These are phyloP conservation scores for Ramphastos sulfuratus DNA, from an alignment of 2,113 vertebrate genomes.

Conservation along the genomic window DNA sequence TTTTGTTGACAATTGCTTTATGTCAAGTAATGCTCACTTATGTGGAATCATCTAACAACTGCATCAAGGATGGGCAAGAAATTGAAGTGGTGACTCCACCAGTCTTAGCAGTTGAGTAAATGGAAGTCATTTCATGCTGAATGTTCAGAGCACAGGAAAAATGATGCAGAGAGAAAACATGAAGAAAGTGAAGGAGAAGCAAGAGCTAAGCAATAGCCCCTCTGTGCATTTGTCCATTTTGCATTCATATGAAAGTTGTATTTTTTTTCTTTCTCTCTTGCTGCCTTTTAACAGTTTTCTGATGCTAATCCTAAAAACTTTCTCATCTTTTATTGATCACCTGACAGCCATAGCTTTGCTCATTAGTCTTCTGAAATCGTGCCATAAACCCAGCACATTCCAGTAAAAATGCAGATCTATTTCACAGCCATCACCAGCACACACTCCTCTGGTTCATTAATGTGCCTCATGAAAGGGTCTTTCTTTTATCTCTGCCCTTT, in stretches of 20 bases:
- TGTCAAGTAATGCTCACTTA: background rate
- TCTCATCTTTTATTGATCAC: slow-evolving; percentile 54
- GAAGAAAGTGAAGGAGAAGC: background rate
- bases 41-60: background rate
- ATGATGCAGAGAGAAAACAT: background rate
- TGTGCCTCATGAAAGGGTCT: background rate
- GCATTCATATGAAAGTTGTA: background rate
- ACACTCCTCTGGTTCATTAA: background rate
- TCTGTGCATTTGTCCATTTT: slow-evolving; percentile 23
- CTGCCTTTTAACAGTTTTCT: slow-evolving; percentile 34
- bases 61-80: background rate
- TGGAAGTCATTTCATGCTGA: background rate
- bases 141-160: background rate
- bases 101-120: background rate
- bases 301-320: slow-evolving; percentile 37
- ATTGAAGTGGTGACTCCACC: background rate
- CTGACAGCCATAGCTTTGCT: slow-evolving; percentile 25
- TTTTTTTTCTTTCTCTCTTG: background rate
- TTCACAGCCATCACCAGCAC: background rate
- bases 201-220: background rate
- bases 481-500: background rate
- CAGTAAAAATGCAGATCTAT: slow-evolving; percentile 21
- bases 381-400: background rate
- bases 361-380: slow-evolving; percentile 24
- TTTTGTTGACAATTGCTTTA: background rate